Conservation (phyloP, 2,888 invertebrate species). For the Apantesis nais region DNA sequence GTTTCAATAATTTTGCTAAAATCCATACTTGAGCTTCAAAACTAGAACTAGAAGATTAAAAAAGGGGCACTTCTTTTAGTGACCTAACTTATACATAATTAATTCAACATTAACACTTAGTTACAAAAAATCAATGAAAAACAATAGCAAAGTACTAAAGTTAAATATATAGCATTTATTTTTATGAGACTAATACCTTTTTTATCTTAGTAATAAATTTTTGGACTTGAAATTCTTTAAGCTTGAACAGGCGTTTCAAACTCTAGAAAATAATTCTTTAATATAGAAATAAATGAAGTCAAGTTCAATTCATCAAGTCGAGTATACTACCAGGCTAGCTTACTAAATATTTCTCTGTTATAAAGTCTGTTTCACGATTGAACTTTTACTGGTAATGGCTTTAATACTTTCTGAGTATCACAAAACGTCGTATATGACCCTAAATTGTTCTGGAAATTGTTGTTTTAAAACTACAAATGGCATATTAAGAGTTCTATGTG, state of each 20-base stretch:
- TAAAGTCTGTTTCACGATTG: not conserved
- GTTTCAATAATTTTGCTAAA: too few relatives aligned
- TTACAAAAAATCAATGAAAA: too few relatives aligned
- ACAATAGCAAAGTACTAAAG: too few relatives aligned
- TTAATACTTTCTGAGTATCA: not conserved
- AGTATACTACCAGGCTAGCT: not conserved
- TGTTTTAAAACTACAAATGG: slow-evolving; percentile 7
- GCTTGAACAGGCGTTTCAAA: not conserved
- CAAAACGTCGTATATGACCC: not conserved
- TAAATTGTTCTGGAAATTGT: not conserved
- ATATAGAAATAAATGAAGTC: not conserved
- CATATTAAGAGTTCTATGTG: not conserved
- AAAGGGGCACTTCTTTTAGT: not conserved
- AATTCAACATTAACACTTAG: not conserved
- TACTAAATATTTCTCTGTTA: not conserved
- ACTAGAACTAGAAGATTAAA: not conserved
- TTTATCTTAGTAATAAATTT: not conserved
- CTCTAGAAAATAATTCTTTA: not conserved
- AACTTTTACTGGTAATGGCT: not conserved
- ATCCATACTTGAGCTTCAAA: not conserved
- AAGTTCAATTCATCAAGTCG: not conserved
- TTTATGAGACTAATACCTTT: too few relatives aligned
- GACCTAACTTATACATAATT: not conserved
- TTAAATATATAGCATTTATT: too few relatives aligned
- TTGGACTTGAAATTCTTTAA: not conserved